These are phyloP conservation scores for Ambastaia sidthimunki DNA, from an alignment of 2,797 vertebrate species.

Conservation along the genomic window DNA sequence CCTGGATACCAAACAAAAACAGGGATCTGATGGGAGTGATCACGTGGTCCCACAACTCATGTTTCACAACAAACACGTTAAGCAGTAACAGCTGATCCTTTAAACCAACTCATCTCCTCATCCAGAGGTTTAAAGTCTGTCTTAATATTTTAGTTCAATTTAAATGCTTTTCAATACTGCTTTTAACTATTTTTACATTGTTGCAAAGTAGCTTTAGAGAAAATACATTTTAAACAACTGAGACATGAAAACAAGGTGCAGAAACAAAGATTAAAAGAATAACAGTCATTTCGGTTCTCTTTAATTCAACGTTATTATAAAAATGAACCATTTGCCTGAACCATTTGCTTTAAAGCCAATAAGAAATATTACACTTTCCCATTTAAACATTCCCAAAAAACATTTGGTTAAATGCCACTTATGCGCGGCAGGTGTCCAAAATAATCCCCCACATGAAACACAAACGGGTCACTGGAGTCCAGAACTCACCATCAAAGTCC, in stretches of 20 bases:
- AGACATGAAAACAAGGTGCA: too few relatives aligned
- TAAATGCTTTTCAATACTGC: too few relatives aligned
- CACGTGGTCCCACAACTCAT: conserved; percentile 82
- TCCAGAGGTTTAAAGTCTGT: background rate
- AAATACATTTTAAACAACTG: too few relatives aligned
- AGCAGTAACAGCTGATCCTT: conserved; percentile 64
- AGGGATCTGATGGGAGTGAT: conserved; percentile 72
- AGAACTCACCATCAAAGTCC: conserved; percentile 90
- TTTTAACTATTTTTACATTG: too few relatives aligned
- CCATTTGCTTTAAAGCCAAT: too few relatives aligned
- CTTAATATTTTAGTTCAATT: too few relatives aligned
- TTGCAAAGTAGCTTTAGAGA: too few relatives aligned
- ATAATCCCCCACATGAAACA: conserved; percentile 42
- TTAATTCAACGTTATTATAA: too few relatives aligned
- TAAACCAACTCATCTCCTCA: background rate
- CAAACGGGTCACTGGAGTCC: background rate
- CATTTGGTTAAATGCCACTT: background rate
- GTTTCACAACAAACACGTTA: conserved; percentile 98
- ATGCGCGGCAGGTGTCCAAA: background rate
- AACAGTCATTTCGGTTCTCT: too few relatives aligned
- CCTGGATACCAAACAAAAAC: conserved; percentile 83
- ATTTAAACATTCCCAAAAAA: background rate
- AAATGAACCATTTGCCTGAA: too few relatives aligned
- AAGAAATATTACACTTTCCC: too few relatives aligned
- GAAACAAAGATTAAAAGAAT: too few relatives aligned